Percentiles rank a stretch among this genome's conserved stretches.
These are phyloP conservation scores for Tylochromis polylepis DNA, from an alignment of 2,113 vertebrate genomes.

Conservation along the genomic window DNA sequence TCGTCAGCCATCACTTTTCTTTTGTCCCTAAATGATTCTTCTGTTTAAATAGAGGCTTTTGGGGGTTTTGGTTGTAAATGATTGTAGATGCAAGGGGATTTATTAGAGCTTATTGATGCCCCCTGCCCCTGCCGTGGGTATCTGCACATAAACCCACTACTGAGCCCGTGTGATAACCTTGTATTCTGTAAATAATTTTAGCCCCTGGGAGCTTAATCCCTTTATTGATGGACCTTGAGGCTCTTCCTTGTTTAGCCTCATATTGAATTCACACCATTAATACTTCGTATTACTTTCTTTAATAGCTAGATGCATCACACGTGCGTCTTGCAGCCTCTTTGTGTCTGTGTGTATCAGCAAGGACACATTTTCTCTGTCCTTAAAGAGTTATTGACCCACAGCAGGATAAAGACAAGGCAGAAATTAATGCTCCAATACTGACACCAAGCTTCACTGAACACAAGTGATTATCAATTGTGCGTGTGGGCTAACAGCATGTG, in stretches of 20 bases:
- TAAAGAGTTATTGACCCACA: conserved; percentile 17
- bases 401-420: conserved; percentile 1
- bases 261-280: not conserved
- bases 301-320: not conserved
- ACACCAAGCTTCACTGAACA: conserved; percentile 1
- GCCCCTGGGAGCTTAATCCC: conserved; percentile 10
- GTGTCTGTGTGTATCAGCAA: not conserved
- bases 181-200: conserved; percentile 15
- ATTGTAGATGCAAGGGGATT: conserved; percentile 6
- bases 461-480: not conserved
- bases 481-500: not conserved
- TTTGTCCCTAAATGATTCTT: not conserved
- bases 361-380: not conserved
- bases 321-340: not conserved
- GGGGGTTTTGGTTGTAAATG: conserved; percentile 5
- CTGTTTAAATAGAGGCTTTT: not conserved
- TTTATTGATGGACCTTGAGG: conserved; percentile 27
- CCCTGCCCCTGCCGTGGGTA: not conserved
- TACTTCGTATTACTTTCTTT: not conserved
- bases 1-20: not conserved
- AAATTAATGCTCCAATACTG: not conserved
- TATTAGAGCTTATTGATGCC: conserved; percentile 14
- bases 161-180: conserved; percentile 15
- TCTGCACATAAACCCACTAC: not conserved
- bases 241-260: not conserved